Evolutionary conservation across 2,113 vertebrate genomes (phyloP), one percentile per base, ranked within the genome.

Genomic region (Charina bottae): DNA sequence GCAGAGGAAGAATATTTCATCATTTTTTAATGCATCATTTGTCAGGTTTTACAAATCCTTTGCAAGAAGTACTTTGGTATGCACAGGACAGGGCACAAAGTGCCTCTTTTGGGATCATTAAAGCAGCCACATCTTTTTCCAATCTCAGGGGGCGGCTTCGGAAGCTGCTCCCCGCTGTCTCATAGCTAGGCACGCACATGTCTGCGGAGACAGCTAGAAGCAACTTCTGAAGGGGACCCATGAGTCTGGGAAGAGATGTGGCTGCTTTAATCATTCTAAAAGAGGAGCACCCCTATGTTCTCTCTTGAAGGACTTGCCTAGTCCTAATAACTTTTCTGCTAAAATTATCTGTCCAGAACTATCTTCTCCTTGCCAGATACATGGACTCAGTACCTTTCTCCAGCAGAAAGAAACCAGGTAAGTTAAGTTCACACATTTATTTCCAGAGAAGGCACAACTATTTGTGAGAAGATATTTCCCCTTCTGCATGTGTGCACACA

Each of bases 381-480:
- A 19, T 72, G 68, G 15, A 72, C 15, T 19, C 33, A 33, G 2
- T 72, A 8, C 17, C 6, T 78, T 37, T 33, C 19, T 37, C n/a
- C n/a, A 78, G 33, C 17, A 72, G 64, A 0, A 1, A 2, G 0
- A 72, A 72, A 72, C 33, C 68, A 8, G 13, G 68, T 53, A 62
- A 46, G n/a, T 21, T 6, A 23, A 87, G 59, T 90, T 72, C 24
- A 49, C 28, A 54, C 26, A 21, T 53, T 68, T 24, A 55, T 42
- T 59, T 90, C 37, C 89, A 83, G 33, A 23, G 17, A 46, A 10
- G 26, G 26, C 1, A 33, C 6, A 90, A 42, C 54, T 49, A 7
- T 37, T 19, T 24, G n/a, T 12, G 53, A 28, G 28, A 21, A 84
- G 28, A 49, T 93, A 95, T 95, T 94, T 90, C 83, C 89, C 37